These are phyloP conservation scores for Mamestra configurata DNA, from an alignment of 1,140 invertebrate genomes.

Conservation along the genomic window DNA sequence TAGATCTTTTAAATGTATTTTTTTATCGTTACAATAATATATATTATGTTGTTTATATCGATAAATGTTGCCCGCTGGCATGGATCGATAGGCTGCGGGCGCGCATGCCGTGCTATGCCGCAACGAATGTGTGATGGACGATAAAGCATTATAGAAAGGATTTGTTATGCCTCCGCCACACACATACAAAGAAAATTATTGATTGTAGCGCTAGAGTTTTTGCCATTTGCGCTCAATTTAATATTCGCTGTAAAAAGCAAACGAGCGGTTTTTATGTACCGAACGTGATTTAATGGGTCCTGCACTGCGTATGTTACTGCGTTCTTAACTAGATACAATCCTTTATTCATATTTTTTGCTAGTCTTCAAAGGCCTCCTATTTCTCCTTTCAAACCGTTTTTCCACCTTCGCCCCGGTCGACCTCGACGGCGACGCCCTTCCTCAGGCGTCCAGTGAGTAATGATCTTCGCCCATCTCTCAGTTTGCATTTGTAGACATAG, in stretches of 20 bases:
- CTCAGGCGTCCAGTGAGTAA: too few relatives aligned
- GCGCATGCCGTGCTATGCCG: conserved; percentile 21
- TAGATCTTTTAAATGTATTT: too few relatives aligned
- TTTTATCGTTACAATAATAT: too few relatives aligned
- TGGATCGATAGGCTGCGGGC: neutral
- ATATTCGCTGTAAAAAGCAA: conserved; percentile 44
- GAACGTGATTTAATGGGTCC: conserved; percentile 40
- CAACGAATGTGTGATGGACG: conserved; percentile 45
- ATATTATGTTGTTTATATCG: neutral
- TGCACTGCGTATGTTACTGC: conserved; percentile 3
- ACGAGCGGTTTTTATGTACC: conserved; percentile 41
- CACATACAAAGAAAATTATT: conserved; percentile 42
- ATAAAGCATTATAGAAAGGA: conserved; percentile 42
- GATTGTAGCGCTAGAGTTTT: conserved; percentile 24
- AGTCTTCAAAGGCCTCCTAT: too few relatives aligned
- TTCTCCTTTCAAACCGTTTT: too few relatives aligned
- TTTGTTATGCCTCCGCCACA: conserved; percentile 32
- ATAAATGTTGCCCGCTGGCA: neutral
- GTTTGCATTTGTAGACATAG: too few relatives aligned
- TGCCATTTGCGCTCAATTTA: conserved; percentile 47
- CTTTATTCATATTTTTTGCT: too few relatives aligned
- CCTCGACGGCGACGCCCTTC: too few relatives aligned
- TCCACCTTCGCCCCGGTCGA: too few relatives aligned
- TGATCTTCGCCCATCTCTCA: too few relatives aligned
- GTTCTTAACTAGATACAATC: neutral